A percentile compares a stretch with the other conserved stretches of the same genome.
phyloP scores from a whole-genome alignment of 2,113 vertebrate genomes.

The Myodes glareolus region DNA sequence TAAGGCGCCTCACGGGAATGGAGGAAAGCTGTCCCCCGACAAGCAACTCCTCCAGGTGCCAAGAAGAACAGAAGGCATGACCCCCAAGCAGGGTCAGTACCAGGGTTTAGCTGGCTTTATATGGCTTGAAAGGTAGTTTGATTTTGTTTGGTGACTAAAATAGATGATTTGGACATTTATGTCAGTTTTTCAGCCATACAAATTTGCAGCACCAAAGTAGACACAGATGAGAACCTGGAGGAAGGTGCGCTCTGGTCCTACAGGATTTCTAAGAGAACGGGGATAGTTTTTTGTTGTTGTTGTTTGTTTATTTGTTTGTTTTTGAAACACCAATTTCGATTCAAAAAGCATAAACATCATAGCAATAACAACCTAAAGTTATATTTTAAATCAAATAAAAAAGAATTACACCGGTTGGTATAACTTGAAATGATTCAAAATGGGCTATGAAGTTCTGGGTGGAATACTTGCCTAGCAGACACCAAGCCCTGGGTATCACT shows the following conservation, averaged over 20 bases:
- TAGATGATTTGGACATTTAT: neutral
- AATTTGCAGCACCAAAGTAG: neutral
- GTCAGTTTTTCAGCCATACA: neutral
- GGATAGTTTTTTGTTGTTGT: neutral
- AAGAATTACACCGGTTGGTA: neutral
- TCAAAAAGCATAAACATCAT: neutral
- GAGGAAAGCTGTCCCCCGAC: neutral
- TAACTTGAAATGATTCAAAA: neutral
- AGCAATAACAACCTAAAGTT: neutral
- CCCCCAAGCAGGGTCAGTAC: neutral
- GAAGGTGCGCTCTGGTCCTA: neutral
- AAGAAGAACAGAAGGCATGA: neutral
- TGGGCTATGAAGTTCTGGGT: neutral
- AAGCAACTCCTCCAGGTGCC: neutral
- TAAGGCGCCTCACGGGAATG: neutral
- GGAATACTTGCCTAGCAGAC: neutral
- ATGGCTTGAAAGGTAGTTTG: neutral
- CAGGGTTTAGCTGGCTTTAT: conserved; percentile 1
- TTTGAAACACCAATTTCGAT: neutral
- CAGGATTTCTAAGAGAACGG: neutral
- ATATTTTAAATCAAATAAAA: conserved; percentile 29
- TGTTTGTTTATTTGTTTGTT: too few relatives aligned
- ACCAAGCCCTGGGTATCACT: too few relatives aligned
- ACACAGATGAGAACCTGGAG: neutral
- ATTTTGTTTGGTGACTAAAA: neutral